Evolutionary conservation across 2,797 vertebrate species (phyloP), one percentile per base, ranked within the genome.

Genomic region (Urocyon cinereoargenteus): DNA sequence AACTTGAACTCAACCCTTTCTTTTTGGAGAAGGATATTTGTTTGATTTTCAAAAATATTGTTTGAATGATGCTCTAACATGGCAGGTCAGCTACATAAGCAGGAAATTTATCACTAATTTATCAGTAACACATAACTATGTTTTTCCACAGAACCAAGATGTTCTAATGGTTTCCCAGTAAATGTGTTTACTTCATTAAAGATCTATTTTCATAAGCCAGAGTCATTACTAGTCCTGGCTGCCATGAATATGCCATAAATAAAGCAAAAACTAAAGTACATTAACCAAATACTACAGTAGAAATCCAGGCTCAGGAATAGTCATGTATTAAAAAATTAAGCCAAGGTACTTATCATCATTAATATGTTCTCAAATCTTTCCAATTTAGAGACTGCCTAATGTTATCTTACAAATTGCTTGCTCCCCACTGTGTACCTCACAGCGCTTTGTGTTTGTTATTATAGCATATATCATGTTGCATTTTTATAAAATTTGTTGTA

Each of bases 131-230:
- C n/a, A 86, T 95, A 78, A 70, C 84, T 96, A 94, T 97, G n/a
- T 95, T 98, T 98, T 98, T 97, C 82, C 96, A 94, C 53, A 87
- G 64, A 86, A 96, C 88, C 64, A 73, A 84, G 36, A 79, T 97
- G 89, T 97, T 98, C 86, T 77, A 97, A n/a, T 64, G 79, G 66
- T 64, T 96, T 97, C 83, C n/a, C 89, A 61, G 97, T 70, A 97
- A 97, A 95, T 94, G 49, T 96, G 78, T 68, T 93, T 93, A 91
- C 87, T 94, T 98, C 79, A 95, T 94, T 77, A 93, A 81, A 95
- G 87, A 91, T 87, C 85, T n/a, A 4, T 90, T 97, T 97, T 94
- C 90, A 92, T 97, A 97, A 97, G 78, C 91, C 5, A 6, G 94
- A 97, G 90, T 97, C 98, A 97, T 94, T 78, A 68, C 55, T 98